Percentiles rank a stretch among this genome's conserved stretches.
Evolutionary conservation across 37 sponge, comb jelly and placozoan genomes (phyloP).

Genomic region (Crambe crambe): DNA sequence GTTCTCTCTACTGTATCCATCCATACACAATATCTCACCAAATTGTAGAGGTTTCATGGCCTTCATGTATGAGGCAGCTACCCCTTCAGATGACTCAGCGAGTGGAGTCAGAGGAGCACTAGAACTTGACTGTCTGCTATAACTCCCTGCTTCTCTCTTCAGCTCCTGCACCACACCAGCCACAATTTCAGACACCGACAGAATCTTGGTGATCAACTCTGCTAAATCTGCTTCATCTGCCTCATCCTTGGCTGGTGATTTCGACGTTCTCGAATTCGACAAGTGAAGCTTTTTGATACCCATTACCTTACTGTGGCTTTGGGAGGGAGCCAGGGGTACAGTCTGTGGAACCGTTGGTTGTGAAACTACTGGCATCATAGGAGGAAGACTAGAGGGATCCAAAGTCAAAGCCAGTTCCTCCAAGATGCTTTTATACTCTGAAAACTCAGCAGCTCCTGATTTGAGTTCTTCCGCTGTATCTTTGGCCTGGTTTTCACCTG

Average conservation of each 20-base stretch:
- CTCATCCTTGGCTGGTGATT: not conserved
- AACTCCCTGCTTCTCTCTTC: conserved; percentile 8
- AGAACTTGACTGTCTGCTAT: not conserved
- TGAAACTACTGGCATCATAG: too few species aligned
- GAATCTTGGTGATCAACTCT: conserved; percentile 24
- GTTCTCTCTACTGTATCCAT: not conserved
- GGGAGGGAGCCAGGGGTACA: too few species aligned
- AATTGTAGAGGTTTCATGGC: conserved; percentile 85
- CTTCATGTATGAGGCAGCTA: conserved; percentile 60
- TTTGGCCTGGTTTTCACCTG: conserved; percentile 3
- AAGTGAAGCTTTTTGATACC: too few species aligned
- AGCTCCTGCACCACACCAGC: conserved; percentile 29
- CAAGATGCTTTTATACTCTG: too few species aligned
- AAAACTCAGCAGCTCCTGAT: not conserved
- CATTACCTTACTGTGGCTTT: too few species aligned
- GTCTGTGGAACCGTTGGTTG: too few species aligned
- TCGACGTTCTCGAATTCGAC: too few species aligned
- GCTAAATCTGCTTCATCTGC: conserved; percentile 18
- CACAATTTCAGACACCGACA: conserved; percentile 32
- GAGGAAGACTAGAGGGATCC: too few species aligned
- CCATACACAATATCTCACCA: conserved; percentile 39
- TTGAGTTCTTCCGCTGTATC: not conserved
- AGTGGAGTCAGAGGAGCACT: conserved; percentile 21
- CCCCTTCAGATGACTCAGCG: not conserved
- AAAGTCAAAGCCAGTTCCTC: too few species aligned